phyloP scores from a whole-genome alignment of 1,140 invertebrate species.

The Dreissena polymorpha region DNA sequence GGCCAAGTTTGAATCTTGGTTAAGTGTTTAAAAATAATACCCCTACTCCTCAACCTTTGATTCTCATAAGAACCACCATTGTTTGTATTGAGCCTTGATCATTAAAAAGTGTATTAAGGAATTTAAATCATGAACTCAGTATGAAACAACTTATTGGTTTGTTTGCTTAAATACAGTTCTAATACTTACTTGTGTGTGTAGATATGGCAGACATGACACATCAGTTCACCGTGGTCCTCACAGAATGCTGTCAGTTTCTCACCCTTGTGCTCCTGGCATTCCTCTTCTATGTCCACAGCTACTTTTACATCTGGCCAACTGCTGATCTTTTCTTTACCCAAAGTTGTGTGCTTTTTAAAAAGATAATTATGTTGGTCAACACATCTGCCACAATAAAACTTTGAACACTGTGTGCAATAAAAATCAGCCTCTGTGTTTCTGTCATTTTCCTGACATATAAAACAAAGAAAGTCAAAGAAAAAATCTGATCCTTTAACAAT shows the following conservation, averaged over 20 bases:
- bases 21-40: too few relatives aligned
- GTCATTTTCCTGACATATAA: neutral
- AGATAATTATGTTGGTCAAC: neutral
- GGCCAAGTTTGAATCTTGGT: too few relatives aligned
- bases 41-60: too few relatives aligned
- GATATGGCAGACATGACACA: neutral
- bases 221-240: neutral
- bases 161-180: too few relatives aligned
- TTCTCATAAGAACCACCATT: too few relatives aligned
- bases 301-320: neutral
- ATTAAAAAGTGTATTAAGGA: too few relatives aligned
- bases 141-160: too few relatives aligned
- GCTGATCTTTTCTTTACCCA: neutral
- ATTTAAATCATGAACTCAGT: too few relatives aligned
- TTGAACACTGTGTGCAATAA: neutral
- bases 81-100: too few relatives aligned
- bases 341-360: neutral
- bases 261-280: neutral
- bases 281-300: neutral
- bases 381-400: neutral
- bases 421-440: neutral
- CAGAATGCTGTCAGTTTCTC: neutral
- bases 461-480: neutral
- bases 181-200: neutral
- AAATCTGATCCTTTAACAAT: neutral